A percentile compares a stretch with the other conserved stretches of the same genome.
Conservation (phyloP, 2,113 vertebrate genomes). For the Antechinus stuartii region DNA sequence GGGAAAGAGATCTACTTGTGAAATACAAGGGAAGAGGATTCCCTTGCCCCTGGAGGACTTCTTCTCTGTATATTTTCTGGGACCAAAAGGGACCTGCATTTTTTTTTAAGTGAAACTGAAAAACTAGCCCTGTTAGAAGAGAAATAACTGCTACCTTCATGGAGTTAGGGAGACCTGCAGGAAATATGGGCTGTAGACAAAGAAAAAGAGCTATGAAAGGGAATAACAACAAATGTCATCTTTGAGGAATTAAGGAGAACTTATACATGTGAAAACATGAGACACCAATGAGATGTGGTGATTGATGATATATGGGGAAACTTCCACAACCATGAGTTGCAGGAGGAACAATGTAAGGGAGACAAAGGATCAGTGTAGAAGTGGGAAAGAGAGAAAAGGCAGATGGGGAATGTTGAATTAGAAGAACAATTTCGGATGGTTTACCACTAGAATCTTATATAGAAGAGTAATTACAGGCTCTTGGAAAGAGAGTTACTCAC, state of each 20-base stretch:
- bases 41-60: neutral
- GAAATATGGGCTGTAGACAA: neutral
- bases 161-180: neutral
- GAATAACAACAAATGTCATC: neutral
- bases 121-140: neutral
- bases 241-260: neutral
- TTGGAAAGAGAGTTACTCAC: neutral
- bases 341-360: neutral
- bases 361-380: neutral
- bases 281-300: neutral
- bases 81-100: neutral
- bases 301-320: neutral
- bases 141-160: neutral
- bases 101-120: neutral
- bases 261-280: neutral
- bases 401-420: neutral
- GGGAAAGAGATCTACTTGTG: neutral
- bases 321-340: neutral
- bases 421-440: neutral
- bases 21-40: neutral
- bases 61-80: no score
- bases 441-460: neutral
- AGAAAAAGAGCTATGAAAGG: neutral
- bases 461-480: neutral
- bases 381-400: neutral